These are phyloP conservation scores for Urocitellus parryii DNA, from an alignment of 2,113 vertebrate species.

Conservation along the genomic window DNA sequence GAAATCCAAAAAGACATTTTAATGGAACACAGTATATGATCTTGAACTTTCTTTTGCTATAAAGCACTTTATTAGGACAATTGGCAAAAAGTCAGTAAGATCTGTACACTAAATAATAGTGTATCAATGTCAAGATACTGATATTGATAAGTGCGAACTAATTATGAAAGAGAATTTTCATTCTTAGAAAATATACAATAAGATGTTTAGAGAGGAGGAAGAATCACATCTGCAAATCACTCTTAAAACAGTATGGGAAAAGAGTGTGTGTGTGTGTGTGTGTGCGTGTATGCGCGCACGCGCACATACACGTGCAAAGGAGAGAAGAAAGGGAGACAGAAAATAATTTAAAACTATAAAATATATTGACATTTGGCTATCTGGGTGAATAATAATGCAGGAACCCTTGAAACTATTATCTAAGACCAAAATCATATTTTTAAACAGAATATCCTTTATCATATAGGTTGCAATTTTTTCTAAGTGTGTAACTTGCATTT, in stretches of 20 bases:
- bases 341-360: constrained; percentile 28
- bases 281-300: too few relatives aligned
- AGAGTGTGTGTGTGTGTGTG: not conserved
- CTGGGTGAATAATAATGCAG: not conserved
- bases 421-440: not conserved
- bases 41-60: not conserved
- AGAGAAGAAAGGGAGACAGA: not conserved
- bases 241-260: not conserved
- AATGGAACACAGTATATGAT: not conserved
- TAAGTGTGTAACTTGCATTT: not conserved
- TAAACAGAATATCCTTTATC: not conserved
- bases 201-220: not conserved
- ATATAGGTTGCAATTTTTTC: not conserved
- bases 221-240: not conserved
- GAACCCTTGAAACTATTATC: not conserved
- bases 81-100: constrained; percentile 7
- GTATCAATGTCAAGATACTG: not conserved
- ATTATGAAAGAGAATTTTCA: not conserved
- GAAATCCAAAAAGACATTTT: not conserved
- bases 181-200: not conserved
- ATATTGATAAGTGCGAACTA: not conserved
- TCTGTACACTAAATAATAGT: not conserved
- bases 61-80: not conserved
- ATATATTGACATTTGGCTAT: not conserved
- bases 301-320: fast-evolving